phyloP scores from a whole-genome alignment of 2,888 invertebrate species.

The Drosophila ezoana region DNA sequence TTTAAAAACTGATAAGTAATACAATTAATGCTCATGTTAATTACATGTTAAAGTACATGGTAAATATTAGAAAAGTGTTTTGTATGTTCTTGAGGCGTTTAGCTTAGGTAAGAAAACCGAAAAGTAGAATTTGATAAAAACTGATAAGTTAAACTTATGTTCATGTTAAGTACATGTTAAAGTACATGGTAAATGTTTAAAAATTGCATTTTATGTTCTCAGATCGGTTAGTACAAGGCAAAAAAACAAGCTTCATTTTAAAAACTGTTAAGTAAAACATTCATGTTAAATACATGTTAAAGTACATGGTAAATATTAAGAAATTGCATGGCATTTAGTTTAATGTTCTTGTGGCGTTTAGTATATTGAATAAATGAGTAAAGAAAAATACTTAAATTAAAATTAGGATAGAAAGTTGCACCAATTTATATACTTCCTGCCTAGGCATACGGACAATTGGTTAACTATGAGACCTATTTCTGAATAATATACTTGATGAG shows the following conservation, averaged over 20 bases:
- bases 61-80: slow-evolving; percentile 8
- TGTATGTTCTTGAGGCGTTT: neutral
- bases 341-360: neutral
- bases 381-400: neutral
- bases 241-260: neutral
- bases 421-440: slow-evolving; percentile 17
- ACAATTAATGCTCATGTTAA: neutral
- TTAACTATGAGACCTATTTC: slow-evolving; percentile 4
- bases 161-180: neutral
- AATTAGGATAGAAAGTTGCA: slow-evolving; percentile 2
- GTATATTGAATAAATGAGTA: neutral
- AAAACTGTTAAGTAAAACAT: neutral
- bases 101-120: neutral
- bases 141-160: slow-evolving; percentile 1
- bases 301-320: slow-evolving; percentile 2
- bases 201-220: neutral
- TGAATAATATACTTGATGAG: slow-evolving; percentile 14
- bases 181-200: neutral
- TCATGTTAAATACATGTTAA: slow-evolving; percentile 7
- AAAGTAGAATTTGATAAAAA: neutral
- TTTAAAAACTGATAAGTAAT: slow-evolving; percentile 1
- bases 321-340: slow-evolving; percentile 17
- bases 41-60: slow-evolving; percentile 6
- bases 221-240: neutral
- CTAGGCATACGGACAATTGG: slow-evolving; percentile 12